Conservation (phyloP, 2,888 invertebrate genomes). For the Napeogenes inachia region DNA sequence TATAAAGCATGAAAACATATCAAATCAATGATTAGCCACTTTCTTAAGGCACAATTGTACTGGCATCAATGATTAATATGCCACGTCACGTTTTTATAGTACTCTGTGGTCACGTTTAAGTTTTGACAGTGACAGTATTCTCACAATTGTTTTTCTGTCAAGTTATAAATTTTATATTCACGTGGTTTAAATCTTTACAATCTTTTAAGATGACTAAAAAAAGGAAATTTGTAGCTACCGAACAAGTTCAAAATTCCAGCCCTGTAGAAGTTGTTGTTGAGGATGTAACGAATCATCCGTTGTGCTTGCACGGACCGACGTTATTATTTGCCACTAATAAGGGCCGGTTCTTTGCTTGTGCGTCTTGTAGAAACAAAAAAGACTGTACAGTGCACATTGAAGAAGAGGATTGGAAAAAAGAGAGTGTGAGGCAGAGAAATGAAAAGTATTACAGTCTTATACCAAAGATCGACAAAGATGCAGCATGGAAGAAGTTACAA, state of each 20-base stretch:
- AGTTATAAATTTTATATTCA: slow-evolving; percentile 21
- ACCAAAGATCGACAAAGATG: slow-evolving; percentile 71
- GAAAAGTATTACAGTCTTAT: slow-evolving; percentile 66
- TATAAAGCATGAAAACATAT: too few relatives aligned
- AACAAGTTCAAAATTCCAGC: slow-evolving; percentile 38
- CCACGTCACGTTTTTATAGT: too few relatives aligned
- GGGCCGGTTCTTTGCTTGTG: slow-evolving; percentile 86
- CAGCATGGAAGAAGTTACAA: slow-evolving; percentile 71
- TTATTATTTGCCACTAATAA: slow-evolving; percentile 80
- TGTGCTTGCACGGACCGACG: slow-evolving; percentile 87
- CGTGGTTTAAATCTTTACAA: slow-evolving; percentile 17
- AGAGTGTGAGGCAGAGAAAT: slow-evolving; percentile 64
- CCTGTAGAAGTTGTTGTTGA: slow-evolving; percentile 75
- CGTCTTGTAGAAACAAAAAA: slow-evolving; percentile 88
- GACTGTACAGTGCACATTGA: slow-evolving; percentile 84
- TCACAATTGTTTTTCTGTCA: background rate
- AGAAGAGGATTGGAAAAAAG: slow-evolving; percentile 73
- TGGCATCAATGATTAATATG: too few relatives aligned
- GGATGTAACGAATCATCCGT: slow-evolving; percentile 80
- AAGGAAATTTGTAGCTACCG: slow-evolving; percentile 47
- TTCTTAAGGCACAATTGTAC: too few relatives aligned
- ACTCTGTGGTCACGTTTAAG: too few relatives aligned
- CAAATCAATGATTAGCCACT: too few relatives aligned
- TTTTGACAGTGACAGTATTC: too few relatives aligned
- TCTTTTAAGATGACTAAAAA: slow-evolving; percentile 54